phyloP scores from a whole-genome alignment of 2,113 vertebrate genomes.

The Myodes glareolus region DNA sequence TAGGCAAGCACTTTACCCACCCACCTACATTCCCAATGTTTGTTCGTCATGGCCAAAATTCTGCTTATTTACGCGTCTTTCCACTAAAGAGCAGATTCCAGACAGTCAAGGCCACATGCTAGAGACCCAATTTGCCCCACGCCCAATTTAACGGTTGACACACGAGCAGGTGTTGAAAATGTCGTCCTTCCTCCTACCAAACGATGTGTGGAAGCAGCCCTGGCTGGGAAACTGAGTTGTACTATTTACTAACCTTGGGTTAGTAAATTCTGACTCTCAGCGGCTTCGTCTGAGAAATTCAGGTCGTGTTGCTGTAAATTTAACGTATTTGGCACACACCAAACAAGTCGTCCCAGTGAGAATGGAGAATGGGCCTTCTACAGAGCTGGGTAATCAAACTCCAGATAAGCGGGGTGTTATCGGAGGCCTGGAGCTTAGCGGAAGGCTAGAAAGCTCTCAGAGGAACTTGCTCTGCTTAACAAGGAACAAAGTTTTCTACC shows the following conservation, averaged over 20 bases:
- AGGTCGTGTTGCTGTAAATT: background rate
- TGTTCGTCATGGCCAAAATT: background rate
- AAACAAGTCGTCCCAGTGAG: background rate
- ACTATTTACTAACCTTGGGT: background rate
- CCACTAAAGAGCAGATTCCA: background rate
- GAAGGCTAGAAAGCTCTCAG: background rate
- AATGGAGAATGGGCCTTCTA: background rate
- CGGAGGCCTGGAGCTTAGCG: background rate
- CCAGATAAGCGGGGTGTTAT: background rate
- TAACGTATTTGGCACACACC: background rate
- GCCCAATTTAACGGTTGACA: background rate
- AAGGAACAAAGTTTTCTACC: background rate
- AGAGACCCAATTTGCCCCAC: background rate
- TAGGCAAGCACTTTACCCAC: background rate
- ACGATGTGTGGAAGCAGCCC: background rate
- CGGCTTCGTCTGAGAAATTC: background rate
- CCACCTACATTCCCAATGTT: background rate
- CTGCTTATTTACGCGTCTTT: background rate
- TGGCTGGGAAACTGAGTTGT: background rate
- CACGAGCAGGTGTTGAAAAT: background rate
- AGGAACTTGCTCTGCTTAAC: background rate
- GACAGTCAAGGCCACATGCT: background rate
- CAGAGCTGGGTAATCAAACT: background rate
- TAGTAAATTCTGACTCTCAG: background rate
- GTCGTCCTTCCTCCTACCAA: background rate